phyloP scores from a whole-genome alignment of 2,888 invertebrate genomes.

The Apotomis capreana region DNA sequence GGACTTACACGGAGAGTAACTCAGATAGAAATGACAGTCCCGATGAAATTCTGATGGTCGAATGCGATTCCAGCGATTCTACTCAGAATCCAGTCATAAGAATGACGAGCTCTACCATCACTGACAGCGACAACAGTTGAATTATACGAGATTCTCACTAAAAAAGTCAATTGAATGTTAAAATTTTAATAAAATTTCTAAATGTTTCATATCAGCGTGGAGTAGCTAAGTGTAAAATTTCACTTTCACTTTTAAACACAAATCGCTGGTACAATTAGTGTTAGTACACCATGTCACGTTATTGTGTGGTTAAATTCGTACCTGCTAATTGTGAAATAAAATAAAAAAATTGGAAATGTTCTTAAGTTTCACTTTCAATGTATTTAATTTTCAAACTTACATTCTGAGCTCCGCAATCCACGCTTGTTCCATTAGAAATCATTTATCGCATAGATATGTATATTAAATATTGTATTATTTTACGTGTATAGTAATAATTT shows the following conservation, averaged over 20 bases:
- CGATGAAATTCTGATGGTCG: constrained; percentile 77
- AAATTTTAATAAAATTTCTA: not conserved
- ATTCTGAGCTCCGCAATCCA: not conserved
- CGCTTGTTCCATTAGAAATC: not conserved
- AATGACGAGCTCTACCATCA: constrained; percentile 77
- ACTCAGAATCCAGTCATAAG: constrained; percentile 76
- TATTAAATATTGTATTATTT: not conserved
- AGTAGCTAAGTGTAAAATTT: not conserved
- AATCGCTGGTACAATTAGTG: constrained; percentile 10
- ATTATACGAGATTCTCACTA: constrained; percentile 33
- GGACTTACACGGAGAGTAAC: constrained; percentile 77
- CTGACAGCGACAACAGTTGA: constrained; percentile 77
- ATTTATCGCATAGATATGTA: not conserved
- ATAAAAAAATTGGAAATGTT: constrained; percentile 9
- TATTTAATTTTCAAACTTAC: not conserved
- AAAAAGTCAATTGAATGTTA: constrained; percentile 15
- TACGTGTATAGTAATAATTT: constrained; percentile 10
- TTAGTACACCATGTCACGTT: not conserved
- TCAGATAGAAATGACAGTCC: constrained; percentile 78
- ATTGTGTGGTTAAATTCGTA: not conserved
- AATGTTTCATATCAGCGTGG: constrained; percentile 18
- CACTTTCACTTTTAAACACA: not conserved
- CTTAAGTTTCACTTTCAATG: constrained; percentile 11
- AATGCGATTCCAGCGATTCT: constrained; percentile 78
- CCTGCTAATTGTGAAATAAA: constrained; percentile 15